These are phyloP conservation scores for Peromyscus melanophrys DNA, from an alignment of 2,797 vertebrate genomes.

Conservation along the genomic window DNA sequence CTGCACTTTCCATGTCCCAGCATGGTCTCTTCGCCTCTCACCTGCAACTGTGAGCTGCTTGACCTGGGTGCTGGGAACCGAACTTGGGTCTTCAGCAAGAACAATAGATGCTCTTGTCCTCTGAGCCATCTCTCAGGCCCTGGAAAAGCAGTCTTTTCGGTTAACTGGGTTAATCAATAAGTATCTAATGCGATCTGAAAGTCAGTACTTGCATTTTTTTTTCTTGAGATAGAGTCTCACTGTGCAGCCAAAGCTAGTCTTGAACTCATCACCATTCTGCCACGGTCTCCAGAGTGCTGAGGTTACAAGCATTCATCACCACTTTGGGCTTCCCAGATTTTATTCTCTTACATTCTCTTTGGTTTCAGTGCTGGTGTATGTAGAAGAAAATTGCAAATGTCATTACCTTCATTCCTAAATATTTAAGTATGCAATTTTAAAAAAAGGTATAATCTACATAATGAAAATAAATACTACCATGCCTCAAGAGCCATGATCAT, in stretches of 20 bases:
- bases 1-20: not conserved
- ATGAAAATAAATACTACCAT: not conserved
- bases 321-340: not conserved
- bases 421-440: not conserved
- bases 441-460: not conserved
- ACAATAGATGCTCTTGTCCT: not conserved
- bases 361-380: not conserved
- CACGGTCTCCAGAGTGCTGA: not conserved
- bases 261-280: not conserved
- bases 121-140: not conserved
- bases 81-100: not conserved
- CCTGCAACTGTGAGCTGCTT: not conserved
- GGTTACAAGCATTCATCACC: not conserved
- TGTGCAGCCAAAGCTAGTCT: not conserved
- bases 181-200: not conserved
- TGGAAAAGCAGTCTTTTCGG: not conserved
- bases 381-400: not conserved
- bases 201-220: not conserved
- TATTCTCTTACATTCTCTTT: not conserved
- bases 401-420: conserved; percentile 7
- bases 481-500: not conserved
- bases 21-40: not conserved
- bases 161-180: not conserved
- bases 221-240: not conserved
- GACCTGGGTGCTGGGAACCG: not conserved